A percentile compares a stretch with the other conserved stretches of the same genome.
phyloP scores from a whole-genome alignment of 2,113 vertebrate species.

The Hypocryptadius cinnamomeus region DNA sequence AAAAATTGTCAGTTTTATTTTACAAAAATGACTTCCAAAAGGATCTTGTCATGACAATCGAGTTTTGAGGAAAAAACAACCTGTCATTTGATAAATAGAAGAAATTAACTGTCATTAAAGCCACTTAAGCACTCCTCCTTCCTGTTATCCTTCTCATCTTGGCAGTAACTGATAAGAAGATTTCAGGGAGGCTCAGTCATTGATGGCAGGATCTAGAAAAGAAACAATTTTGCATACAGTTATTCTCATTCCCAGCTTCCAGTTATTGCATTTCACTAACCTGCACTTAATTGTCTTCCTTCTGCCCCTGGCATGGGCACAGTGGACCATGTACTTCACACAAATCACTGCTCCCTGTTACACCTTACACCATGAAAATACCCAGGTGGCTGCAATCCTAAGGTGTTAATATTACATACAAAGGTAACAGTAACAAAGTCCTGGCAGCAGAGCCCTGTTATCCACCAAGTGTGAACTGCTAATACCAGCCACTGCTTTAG shows the following conservation, averaged over 20 bases:
- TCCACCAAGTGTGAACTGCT: not conserved
- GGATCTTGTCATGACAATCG: not conserved
- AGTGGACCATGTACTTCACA: not conserved
- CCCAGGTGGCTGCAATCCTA: not conserved
- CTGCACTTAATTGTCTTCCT: not conserved
- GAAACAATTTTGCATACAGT: slow-evolving; percentile 40
- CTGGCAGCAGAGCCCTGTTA: not conserved
- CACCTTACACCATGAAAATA: not conserved
- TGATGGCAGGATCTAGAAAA: slow-evolving; percentile 48
- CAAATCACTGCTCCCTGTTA: not conserved
- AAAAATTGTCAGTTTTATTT: slow-evolving; percentile 43
- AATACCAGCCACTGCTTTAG: not conserved
- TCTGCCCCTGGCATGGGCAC: not conserved
- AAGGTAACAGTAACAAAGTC: not conserved
- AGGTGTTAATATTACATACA: not conserved
- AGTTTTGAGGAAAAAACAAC: slow-evolving; percentile 9
- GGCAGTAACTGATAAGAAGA: slow-evolving; percentile 27
- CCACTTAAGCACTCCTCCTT: slow-evolving; percentile 4
- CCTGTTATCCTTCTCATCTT: slow-evolving; percentile 23
- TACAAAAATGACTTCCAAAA: slow-evolving; percentile 25
- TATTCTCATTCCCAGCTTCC: not conserved
- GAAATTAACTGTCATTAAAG: slow-evolving; percentile 31
- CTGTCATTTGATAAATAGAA: slow-evolving; percentile 8
- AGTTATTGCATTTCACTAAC: not conserved
- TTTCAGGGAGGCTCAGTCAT: slow-evolving; percentile 30